Evolutionary conservation across 1,140 invertebrate genomes (phyloP), one percentile per base, ranked within the genome.

Genomic region (Drosophila albomicans): DNA sequence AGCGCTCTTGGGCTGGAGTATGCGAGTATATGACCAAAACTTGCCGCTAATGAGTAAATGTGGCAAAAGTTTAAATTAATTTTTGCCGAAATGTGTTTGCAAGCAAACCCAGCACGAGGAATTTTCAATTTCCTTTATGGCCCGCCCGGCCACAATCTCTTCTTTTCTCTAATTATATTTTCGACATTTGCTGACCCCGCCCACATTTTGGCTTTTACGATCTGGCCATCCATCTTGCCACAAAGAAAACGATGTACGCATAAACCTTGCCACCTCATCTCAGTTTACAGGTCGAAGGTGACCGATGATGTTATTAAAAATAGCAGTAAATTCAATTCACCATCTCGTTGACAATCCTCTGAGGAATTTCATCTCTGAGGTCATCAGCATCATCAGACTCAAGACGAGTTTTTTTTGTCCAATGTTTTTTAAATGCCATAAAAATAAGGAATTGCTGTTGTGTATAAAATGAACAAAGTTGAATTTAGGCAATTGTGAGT

Each of bases 31-130:
- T 67, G 62, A 15, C 38, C 41, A 64, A 88, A 88, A 88, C 80
- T 88, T 84, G 70, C 67, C 72, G 52, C 81, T 88, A 88, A 88
- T 88, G 84, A 89, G 85, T 88, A 88, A 88, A 88, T 89, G 84
- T 88, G 80, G 84, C 64, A 56, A 88, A 88, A 88, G 84, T 88
- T 88, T 84, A 88, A 88, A 88, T 88, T 88, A 89, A 88, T 81
- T 84, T 88, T 77, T 75, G 13, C 49, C 49, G 38, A 80, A 89
- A 84, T 80, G 74, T 84, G 74, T 78, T 48, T 78, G 49, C 69
- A 66, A 52, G 58, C 51, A 13, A 43, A 16, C 30, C 28, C 46
- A 43, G 57, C 25, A 15, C 49, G 5, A 58, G 15, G 48, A 78
- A 79, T 72, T 79, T 82, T 73, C 69, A 76, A 87, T 86, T 87